phyloP scores from a whole-genome alignment of 2,888 invertebrate genomes.

The Trileptium ribeirensis region DNA sequence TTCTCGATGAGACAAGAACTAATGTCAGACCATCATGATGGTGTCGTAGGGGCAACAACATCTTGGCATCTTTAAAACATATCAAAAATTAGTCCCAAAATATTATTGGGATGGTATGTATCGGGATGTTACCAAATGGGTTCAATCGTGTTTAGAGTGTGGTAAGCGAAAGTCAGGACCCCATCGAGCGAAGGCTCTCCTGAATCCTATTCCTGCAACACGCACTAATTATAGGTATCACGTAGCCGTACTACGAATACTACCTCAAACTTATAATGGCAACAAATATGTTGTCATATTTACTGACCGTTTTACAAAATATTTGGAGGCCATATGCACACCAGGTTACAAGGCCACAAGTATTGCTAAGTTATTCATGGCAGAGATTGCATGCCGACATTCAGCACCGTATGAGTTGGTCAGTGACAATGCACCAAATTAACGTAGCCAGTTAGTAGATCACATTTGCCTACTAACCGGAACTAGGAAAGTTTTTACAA shows the following conservation, averaged over 20 bases:
- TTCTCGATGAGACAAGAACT: no score
- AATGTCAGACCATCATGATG: no score
- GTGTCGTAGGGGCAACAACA: no score
- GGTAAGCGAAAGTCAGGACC: neutral
- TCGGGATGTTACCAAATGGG: neutral
- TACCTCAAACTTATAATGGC: neutral
- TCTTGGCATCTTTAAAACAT: no score
- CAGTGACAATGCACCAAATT: neutral
- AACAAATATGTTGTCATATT: conserved; percentile 18
- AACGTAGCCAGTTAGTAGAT: neutral
- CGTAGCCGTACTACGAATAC: neutral
- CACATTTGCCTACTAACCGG: neutral
- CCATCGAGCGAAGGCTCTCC: neutral
- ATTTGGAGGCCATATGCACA: neutral
- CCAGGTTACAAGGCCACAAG: neutral
- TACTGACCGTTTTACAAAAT: conserved; percentile 14
- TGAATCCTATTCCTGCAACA: neutral
- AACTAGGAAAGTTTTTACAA: neutral
- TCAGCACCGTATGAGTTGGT: neutral
- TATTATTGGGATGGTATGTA: no score
- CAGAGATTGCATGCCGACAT: neutral
- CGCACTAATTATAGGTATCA: neutral
- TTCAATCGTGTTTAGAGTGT: neutral
- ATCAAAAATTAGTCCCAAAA: no score
- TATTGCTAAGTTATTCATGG: neutral